Conservation (phyloP, 2,888 invertebrate species). For the Ceriagrion tenellum region DNA sequence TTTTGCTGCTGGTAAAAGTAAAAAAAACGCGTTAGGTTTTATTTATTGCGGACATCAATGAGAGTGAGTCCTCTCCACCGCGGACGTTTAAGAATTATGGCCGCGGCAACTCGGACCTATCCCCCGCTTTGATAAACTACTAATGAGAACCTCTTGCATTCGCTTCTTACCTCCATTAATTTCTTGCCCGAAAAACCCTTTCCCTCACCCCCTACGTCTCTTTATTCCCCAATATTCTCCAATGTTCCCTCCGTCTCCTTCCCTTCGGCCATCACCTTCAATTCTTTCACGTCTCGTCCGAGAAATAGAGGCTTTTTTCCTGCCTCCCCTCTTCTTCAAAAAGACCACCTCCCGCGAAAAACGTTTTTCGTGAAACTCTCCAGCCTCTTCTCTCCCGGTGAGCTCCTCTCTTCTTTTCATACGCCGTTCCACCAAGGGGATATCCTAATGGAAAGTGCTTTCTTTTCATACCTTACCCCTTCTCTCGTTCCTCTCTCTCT, state of each 20-base stretch:
- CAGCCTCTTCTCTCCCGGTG: neutral
- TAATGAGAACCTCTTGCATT: slow-evolving; percentile 23
- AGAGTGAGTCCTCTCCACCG: neutral
- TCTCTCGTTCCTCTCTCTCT: neutral
- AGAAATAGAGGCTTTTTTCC: neutral
- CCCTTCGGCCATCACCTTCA: neutral
- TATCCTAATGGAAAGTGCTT: slow-evolving; percentile 53
- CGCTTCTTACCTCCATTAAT: neutral
- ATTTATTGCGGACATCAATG: neutral
- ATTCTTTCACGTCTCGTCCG: neutral
- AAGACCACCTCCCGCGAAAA: neutral
- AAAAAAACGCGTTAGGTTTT: neutral
- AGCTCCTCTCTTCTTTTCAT: neutral
- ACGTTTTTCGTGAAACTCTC: neutral
- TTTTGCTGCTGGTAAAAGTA: neutral
- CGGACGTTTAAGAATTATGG: neutral
- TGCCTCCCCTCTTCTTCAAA: neutral
- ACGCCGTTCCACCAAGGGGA: slow-evolving; percentile 13
- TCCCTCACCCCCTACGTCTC: neutral
- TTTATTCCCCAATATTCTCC: neutral
- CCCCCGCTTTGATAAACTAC: neutral
- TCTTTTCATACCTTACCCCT: neutral
- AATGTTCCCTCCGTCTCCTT: neutral
- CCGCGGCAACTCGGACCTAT: neutral
- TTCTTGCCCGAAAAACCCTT: neutral